A percentile compares a stretch with the other conserved stretches of the same genome.
phyloP scores from a whole-genome alignment of 2,888 invertebrate genomes.

The Frankliniella intonsa region DNA sequence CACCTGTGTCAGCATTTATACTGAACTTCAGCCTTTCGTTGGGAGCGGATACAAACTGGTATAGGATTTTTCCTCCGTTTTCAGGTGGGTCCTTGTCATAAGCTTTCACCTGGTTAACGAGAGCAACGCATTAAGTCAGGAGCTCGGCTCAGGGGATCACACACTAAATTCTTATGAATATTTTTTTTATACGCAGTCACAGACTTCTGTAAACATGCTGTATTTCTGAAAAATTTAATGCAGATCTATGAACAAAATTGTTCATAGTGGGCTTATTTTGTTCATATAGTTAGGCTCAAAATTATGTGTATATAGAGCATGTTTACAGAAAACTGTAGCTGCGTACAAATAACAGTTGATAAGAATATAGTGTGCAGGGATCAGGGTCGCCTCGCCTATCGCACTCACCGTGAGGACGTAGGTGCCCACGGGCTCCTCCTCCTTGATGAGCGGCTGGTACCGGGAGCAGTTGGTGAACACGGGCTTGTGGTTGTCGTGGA shows the following conservation, averaged over 20 bases:
- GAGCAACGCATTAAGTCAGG: neutral
- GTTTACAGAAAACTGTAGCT: no score
- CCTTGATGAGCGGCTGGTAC: slow-evolving; percentile 76
- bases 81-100: slow-evolving; percentile 68
- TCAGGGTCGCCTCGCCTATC: neutral
- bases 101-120: slow-evolving; percentile 58
- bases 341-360: no score
- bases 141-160: no score
- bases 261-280: no score
- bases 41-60: slow-evolving; percentile 72
- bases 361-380: no score
- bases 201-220: no score
- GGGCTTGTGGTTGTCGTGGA: slow-evolving; percentile 75
- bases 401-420: slow-evolving; percentile 65
- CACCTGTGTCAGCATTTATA: slow-evolving; percentile 71
- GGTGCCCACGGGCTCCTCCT: slow-evolving; percentile 68
- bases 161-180: no score
- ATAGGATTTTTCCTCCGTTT: slow-evolving; percentile 71
- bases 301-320: no score
- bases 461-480: slow-evolving; percentile 76
- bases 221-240: no score
- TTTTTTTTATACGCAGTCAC: no score
- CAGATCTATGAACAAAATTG: no score
- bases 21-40: slow-evolving; percentile 71
- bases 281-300: no score